Evolutionary conservation across 2,888 invertebrate genomes (phyloP).

Genomic region (Andrena hattorfiana): DNA sequence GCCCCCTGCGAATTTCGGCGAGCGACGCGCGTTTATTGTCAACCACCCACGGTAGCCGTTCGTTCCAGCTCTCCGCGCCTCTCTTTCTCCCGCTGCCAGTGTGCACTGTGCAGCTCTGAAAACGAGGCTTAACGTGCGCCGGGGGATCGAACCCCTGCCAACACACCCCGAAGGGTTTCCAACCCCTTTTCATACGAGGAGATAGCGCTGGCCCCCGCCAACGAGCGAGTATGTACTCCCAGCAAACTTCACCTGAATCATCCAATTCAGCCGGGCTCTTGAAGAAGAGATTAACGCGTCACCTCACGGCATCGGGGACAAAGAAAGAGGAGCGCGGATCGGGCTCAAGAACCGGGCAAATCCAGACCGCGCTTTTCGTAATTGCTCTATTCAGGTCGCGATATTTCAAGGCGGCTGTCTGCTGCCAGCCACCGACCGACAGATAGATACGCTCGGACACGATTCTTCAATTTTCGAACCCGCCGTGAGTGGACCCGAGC

Average conservation of each 20-base stretch:
- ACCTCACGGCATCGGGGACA: conserved; percentile 57
- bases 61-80: background rate
- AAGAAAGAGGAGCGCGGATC: conserved; percentile 61
- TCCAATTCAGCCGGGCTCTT: conserved; percentile 72
- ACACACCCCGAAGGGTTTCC: conserved; percentile 72
- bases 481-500: background rate
- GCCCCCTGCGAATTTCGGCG: conserved; percentile 60
- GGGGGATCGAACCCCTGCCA: conserved; percentile 71
- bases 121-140: conserved; percentile 71
- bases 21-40: conserved; percentile 60
- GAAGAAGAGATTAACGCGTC: conserved; percentile 70
- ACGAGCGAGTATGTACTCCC: conserved; percentile 59
- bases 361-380: conserved; percentile 60
- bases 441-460: background rate
- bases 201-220: conserved; percentile 56
- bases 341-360: conserved; percentile 52
- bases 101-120: conserved; percentile 48
- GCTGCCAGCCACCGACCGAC: background rate
- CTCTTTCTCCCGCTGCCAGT: background rate
- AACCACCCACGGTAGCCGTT: conserved; percentile 14
- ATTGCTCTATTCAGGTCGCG: conserved; percentile 62
- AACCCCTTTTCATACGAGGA: conserved; percentile 73
- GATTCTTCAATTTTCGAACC: conserved; percentile 5
- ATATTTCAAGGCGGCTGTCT: conserved; percentile 23
- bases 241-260: conserved; percentile 74